Conservation (phyloP, 2,797 vertebrate species). For the Prionace glauca region DNA sequence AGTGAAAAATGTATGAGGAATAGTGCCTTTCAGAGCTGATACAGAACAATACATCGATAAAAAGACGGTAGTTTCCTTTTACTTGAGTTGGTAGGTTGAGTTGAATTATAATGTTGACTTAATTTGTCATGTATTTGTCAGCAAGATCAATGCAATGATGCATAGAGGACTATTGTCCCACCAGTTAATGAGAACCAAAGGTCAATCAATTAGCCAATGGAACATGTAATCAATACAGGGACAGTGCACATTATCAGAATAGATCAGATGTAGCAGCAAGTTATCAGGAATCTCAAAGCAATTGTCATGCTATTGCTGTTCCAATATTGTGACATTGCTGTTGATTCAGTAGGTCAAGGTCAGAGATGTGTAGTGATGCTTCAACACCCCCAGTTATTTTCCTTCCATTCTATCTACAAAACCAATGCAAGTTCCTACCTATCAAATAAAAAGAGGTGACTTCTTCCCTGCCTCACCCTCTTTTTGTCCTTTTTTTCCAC, state of each 20-base stretch:
- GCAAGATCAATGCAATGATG: conserved; percentile 7
- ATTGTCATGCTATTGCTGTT: not conserved
- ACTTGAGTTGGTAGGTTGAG: not conserved
- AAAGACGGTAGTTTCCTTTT: not conserved
- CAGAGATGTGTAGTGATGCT: not conserved
- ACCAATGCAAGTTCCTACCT: not conserved
- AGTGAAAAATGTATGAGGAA: not conserved
- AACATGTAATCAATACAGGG: conserved; percentile 25
- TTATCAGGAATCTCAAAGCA: not conserved
- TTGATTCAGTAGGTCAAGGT: conserved; percentile 7
- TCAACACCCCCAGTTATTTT: not conserved
- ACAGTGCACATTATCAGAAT: not conserved
- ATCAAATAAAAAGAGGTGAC: not conserved
- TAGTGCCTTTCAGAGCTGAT: not conserved
- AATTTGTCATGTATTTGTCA: conserved; percentile 20
- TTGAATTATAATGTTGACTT: not conserved
- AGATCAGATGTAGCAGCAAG: conserved; percentile 2
- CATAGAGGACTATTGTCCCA: not conserved
- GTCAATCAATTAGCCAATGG: not conserved
- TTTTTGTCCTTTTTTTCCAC: not conserved
- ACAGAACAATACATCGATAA: not conserved
- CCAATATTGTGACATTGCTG: not conserved
- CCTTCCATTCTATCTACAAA: not conserved
- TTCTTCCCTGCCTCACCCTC: not conserved
- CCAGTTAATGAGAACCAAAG: conserved; percentile 27